Evolutionary conservation across 2,797 vertebrate species (phyloP).

Genomic region (Salarias fasciatus): DNA sequence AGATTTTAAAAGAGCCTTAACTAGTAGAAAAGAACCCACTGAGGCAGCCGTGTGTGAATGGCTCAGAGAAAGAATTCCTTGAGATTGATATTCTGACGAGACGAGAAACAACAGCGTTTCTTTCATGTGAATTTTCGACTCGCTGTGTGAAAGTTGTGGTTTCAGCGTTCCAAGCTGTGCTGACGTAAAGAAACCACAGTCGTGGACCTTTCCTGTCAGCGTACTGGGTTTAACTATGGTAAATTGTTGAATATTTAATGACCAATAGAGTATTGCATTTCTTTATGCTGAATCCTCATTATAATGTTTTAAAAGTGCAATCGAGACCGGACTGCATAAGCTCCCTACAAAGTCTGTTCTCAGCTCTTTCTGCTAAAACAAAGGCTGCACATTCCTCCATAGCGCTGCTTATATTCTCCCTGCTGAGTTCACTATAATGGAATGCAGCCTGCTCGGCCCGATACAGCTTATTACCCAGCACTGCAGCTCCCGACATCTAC

Average conservation of each 20-base stretch:
- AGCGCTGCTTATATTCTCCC: constrained; percentile 54
- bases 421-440: constrained; percentile 67
- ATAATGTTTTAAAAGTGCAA: background rate
- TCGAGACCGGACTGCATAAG: background rate
- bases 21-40: too few relatives aligned
- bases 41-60: too few relatives aligned
- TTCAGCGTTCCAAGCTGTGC: constrained; percentile 34
- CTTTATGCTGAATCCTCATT: background rate
- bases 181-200: constrained; percentile 40
- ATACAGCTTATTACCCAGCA: constrained; percentile 59
- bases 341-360: constrained; percentile 9
- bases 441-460: constrained; percentile 59
- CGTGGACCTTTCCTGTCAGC: constrained; percentile 35
- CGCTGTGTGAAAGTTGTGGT: constrained; percentile 26
- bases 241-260: constrained; percentile 6
- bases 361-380: constrained; percentile 25
- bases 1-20: too few relatives aligned
- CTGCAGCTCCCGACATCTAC: constrained; percentile 31
- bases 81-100: background rate
- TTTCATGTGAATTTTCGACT: background rate
- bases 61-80: too few relatives aligned
- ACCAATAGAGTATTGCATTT: background rate
- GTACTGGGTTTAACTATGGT: background rate
- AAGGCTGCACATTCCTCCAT: constrained; percentile 50
- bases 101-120: constrained; percentile 6